Percentiles rank a stretch among this genome's conserved stretches.
Conservation (phyloP, 2,797 vertebrate genomes). For the Microctenopoma steveboyesi region DNA sequence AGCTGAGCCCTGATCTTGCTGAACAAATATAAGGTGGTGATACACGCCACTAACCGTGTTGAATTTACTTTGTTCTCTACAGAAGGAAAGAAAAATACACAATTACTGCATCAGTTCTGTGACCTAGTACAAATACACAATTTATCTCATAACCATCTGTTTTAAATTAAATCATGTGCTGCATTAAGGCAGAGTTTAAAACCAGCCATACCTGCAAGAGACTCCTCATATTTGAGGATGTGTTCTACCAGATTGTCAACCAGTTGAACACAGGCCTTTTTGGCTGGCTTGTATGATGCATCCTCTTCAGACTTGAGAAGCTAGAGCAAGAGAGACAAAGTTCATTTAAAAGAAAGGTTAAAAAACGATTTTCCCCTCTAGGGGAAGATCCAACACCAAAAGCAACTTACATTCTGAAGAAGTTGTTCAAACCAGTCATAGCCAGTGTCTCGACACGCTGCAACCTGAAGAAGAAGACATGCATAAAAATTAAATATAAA, state of each 20-base stretch:
- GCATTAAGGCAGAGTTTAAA: not conserved
- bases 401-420: conserved; percentile 91
- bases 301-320: conserved; percentile 97
- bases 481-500: not conserved
- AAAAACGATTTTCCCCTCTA: not conserved
- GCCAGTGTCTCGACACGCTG: conserved; percentile 96
- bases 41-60: conserved; percentile 92
- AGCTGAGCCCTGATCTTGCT: conserved; percentile 98
- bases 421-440: conserved; percentile 99
- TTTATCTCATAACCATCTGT: too few species aligned
- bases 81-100: conserved; percentile 12
- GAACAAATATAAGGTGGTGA: conserved; percentile 98
- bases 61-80: conserved; percentile 96
- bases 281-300: conserved; percentile 95
- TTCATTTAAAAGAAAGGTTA: not conserved
- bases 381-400: not conserved
- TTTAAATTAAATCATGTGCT: not conserved
- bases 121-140: not conserved
- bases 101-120: not conserved
- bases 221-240: conserved; percentile 97
- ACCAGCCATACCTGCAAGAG: conserved; percentile 88
- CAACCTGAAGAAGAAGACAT: conserved; percentile 82
- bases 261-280: conserved; percentile 96
- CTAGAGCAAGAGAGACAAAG: conserved; percentile 57
- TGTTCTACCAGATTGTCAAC: conserved; percentile 98